These are phyloP conservation scores for Athene noctua DNA, from an alignment of 2,113 vertebrate genomes.

Conservation along the genomic window DNA sequence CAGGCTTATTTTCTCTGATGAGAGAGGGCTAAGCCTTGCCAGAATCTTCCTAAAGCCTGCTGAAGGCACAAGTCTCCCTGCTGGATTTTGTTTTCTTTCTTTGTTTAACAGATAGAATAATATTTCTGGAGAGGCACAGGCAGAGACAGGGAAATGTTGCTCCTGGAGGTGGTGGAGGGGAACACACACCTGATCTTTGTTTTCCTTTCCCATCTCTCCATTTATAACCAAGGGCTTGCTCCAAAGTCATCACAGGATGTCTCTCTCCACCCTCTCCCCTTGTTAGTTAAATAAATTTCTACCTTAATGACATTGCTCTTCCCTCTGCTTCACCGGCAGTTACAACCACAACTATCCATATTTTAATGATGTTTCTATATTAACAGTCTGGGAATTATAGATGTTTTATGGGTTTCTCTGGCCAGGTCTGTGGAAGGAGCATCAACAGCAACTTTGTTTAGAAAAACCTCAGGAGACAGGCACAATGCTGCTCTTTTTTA, in stretches of 20 bases:
- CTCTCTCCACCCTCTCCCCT: neutral
- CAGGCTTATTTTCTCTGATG: neutral
- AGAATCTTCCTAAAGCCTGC: neutral
- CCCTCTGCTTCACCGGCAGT: neutral
- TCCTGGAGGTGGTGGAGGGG: neutral
- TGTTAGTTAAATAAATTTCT: neutral
- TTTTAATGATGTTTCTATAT: neutral
- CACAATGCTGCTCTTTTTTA: neutral
- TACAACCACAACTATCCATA: neutral
- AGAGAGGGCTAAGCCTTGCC: neutral
- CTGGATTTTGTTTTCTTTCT: constrained; percentile 25
- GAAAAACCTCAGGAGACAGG: neutral
- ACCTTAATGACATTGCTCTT: neutral
- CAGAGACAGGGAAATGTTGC: neutral
- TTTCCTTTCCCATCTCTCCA: neutral
- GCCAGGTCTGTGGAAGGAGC: neutral
- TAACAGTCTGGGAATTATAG: neutral
- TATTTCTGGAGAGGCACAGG: neutral
- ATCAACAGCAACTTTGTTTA: neutral
- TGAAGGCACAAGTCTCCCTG: neutral
- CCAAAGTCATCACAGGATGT: neutral
- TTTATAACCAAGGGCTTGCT: neutral
- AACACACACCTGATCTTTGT: neutral
- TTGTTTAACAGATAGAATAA: neutral
- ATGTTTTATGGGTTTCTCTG: neutral